A percentile compares a stretch with the other conserved stretches of the same genome.
Evolutionary conservation across 2,888 invertebrate genomes (phyloP).

Genomic region (Altica lythri): DNA sequence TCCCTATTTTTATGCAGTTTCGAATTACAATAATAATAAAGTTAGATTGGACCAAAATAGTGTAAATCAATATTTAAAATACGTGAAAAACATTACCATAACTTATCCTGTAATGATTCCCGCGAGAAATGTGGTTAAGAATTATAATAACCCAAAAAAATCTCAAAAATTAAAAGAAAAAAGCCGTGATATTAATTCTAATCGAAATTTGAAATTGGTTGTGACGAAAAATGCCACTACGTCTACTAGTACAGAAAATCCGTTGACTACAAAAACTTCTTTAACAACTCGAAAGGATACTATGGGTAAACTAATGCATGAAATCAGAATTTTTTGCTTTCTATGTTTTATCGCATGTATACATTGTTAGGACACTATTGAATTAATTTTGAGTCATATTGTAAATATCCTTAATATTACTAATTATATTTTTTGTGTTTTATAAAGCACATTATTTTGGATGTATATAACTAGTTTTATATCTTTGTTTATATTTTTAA

Average conservation of each 20-base stretch:
- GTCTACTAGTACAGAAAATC: constrained; percentile 30
- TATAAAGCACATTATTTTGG: too few species aligned
- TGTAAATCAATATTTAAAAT: constrained; percentile 51
- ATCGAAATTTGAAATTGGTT: constrained; percentile 53
- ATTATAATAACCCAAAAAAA: constrained; percentile 50
- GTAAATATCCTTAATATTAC: not conserved
- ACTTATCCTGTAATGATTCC: constrained; percentile 74
- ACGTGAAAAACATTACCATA: constrained; percentile 55
- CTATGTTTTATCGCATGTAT: constrained; percentile 43
- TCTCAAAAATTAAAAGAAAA: constrained; percentile 57
- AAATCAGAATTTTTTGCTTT: constrained; percentile 45
- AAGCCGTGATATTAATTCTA: constrained; percentile 56
- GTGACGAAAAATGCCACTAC: constrained; percentile 48
- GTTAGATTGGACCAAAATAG: constrained; percentile 47
- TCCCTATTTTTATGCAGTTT: constrained; percentile 51
- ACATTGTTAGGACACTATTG: too few species aligned
- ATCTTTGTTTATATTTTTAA: too few species aligned
- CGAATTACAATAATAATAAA: constrained; percentile 47
- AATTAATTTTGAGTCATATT: not conserved
- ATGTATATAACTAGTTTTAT: too few species aligned
- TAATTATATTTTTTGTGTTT: not conserved
- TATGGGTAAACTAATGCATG: constrained; percentile 34
- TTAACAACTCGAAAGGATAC: constrained; percentile 28
- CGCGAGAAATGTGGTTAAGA: constrained; percentile 52
- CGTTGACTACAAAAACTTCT: not conserved